phyloP scores from a whole-genome alignment of 1,140 invertebrate species.

The Cecropterus lyciades region DNA sequence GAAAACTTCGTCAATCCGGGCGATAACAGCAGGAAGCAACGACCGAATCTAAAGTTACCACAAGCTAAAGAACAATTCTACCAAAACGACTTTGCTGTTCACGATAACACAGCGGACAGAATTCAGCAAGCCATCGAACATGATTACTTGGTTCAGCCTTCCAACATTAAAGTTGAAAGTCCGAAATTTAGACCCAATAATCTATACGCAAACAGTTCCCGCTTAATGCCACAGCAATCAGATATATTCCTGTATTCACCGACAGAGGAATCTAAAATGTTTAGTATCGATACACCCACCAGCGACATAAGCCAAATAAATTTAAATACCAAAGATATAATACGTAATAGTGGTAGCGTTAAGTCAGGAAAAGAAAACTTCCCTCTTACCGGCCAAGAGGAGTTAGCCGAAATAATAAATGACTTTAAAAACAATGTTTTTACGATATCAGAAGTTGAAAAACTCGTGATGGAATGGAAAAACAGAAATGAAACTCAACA shows the following conservation, averaged over 20 bases:
- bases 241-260: constrained; percentile 76
- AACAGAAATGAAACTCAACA: constrained; percentile 94
- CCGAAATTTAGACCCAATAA: constrained; percentile 78
- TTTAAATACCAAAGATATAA: constrained; percentile 70
- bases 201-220: constrained; percentile 76
- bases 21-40: constrained; percentile 55
- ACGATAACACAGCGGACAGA: constrained; percentile 60
- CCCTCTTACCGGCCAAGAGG: constrained; percentile 86
- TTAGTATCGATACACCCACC: constrained; percentile 75
- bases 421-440: constrained; percentile 96
- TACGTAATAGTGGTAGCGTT: constrained; percentile 65
- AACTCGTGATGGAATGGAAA: constrained; percentile 93
- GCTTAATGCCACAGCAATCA: constrained; percentile 69
- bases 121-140: constrained; percentile 83
- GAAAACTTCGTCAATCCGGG: constrained; percentile 54
- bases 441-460: constrained; percentile 92
- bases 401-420: constrained; percentile 93
- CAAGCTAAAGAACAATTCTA: constrained; percentile 75
- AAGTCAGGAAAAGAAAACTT: constrained; percentile 70
- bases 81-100: constrained; percentile 72
- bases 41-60: constrained; percentile 67
- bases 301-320: constrained; percentile 80
- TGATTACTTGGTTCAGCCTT: constrained; percentile 86
- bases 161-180: constrained; percentile 85
- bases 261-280: constrained; percentile 77